Evolutionary conservation across 2,797 vertebrate genomes (phyloP), one percentile per base, ranked within the genome.

Genomic region (Pipistrellus pipistrellus): DNA sequence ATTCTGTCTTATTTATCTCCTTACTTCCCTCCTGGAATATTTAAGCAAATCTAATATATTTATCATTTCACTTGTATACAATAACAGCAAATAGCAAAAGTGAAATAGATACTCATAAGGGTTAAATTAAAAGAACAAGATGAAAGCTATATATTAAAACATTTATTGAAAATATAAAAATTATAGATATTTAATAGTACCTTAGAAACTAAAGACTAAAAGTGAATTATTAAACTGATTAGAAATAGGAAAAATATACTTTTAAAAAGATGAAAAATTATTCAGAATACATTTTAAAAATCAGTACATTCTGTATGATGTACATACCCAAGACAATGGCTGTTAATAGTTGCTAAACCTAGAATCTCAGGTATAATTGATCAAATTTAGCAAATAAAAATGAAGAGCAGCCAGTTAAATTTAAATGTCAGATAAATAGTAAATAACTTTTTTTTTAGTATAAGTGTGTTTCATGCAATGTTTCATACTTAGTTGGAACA

Each of bases 151-250:
- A 59, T 59, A 27, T 59, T 27, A 41, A 64, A 68, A 59, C 27
- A 25, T 72, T 66, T 64, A 87, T 80, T 73, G 75, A 62, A 91
- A 77, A 48, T 91, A 85, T 69, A 20, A 88, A 92, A 93, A 76
- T 76, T 77, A 38, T 64, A 55, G 64, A 41, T 32, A 81, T 75
- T 81, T 88, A 68, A 66, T 10, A 81, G n/a, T 30, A 23, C 13
- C 10, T 85, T 91, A 91, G 41, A 82, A 88, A 85, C 18, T 35
- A 72, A 44, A 83, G 55, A 20, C 20, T 62, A 90, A 88, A 81
- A 91, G 68, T 88, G 4, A 95, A 88, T 92, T 59, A 3, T 76
- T 76, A 20, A 83, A 27, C 44, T 85, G 20, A 21, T 21, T 72
- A 72, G 57, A 73, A 93, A 93, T 82, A 25, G 41, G 35, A 13